phyloP scores from a whole-genome alignment of 2,888 invertebrate genomes.

The Mamestra brassicae region DNA sequence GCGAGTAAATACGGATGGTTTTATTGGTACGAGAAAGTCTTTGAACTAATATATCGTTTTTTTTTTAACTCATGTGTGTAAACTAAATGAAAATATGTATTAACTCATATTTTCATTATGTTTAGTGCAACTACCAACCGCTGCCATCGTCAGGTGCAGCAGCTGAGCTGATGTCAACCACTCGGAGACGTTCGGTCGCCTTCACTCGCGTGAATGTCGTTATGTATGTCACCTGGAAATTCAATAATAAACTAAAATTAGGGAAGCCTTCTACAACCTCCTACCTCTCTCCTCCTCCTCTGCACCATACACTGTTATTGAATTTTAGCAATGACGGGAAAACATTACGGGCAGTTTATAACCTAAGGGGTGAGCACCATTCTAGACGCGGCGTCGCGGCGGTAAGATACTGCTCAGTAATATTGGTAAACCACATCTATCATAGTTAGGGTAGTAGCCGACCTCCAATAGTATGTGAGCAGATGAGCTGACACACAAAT shows the following conservation, averaged over 20 bases:
- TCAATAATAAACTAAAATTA: not conserved
- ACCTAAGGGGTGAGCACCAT: not conserved
- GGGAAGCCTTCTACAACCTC: too few relatives aligned
- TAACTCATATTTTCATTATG: not conserved
- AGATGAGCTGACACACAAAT: too few relatives aligned
- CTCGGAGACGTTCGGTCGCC: slow-evolving; percentile 62
- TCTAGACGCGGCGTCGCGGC: not conserved
- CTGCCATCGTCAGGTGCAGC: slow-evolving; percentile 29
- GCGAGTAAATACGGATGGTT: too few relatives aligned
- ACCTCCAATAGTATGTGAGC: not conserved
- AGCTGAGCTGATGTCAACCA: slow-evolving; percentile 71
- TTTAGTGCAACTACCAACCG: slow-evolving; percentile 47
- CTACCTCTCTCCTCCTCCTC: too few relatives aligned
- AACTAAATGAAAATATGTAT: too few relatives aligned
- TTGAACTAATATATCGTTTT: too few relatives aligned
- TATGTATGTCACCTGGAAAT: slow-evolving; percentile 77
- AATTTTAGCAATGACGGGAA: not conserved
- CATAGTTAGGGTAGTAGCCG: not conserved
- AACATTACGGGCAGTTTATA: not conserved
- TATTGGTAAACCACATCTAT: not conserved
- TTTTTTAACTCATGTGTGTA: too few relatives aligned
- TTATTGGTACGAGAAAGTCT: too few relatives aligned
- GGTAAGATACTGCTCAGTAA: not conserved
- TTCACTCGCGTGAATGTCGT: slow-evolving; percentile 69
- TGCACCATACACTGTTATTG: not conserved